Evolutionary conservation across 1,140 invertebrate genomes (phyloP).

Genomic region (Aphis craccivora): DNA sequence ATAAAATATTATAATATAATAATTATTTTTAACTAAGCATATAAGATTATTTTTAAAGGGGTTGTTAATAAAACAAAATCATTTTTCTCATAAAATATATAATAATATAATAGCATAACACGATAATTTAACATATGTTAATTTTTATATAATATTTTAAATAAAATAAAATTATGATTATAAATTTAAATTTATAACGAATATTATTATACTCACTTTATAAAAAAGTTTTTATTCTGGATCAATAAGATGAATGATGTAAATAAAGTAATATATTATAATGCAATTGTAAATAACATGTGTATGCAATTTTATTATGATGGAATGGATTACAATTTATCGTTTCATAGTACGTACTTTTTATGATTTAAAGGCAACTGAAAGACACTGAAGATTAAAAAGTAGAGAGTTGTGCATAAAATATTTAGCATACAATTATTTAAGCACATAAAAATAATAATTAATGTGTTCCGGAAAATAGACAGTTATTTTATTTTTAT

Average conservation of each 20-base stretch:
- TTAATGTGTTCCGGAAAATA: not conserved
- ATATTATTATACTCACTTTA: not conserved
- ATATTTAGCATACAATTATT: not conserved
- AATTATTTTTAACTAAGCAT: no score
- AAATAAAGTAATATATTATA: no score
- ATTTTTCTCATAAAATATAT: not conserved
- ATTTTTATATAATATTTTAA: not conserved
- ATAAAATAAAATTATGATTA: not conserved
- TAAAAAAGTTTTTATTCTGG: not conserved
- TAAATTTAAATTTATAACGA: not conserved
- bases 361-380: not conserved
- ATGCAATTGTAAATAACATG: not conserved
- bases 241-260: no score
- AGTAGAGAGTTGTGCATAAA: not conserved
- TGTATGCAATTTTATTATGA: not conserved
- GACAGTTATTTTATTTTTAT: no score
- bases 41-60: not conserved
- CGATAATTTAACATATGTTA: not conserved
- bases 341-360: not conserved
- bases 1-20: no score
- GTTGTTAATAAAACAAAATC: not conserved
- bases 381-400: not conserved
- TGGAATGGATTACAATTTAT: not conserved
- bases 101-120: not conserved
- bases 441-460: not conserved